phyloP scores from a whole-genome alignment of 2,797 vertebrate species.

The Bovichtus variegatus region DNA sequence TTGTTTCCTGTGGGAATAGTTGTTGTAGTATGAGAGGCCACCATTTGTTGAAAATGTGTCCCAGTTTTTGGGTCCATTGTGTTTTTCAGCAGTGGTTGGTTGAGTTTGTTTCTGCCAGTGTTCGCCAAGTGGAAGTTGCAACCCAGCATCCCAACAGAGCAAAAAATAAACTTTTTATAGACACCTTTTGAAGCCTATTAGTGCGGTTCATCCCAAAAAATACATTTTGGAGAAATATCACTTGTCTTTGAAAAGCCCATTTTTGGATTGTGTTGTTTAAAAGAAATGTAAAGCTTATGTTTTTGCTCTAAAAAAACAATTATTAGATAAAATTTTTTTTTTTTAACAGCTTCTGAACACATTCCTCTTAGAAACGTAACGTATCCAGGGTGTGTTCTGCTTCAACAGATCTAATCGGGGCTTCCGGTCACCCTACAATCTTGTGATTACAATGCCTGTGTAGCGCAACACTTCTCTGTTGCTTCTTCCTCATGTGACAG shows the following conservation, averaged over 20 bases:
- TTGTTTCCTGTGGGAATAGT: neutral
- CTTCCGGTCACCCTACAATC: constrained; percentile 27
- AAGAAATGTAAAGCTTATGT: neutral
- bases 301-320: neutral
- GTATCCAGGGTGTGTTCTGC: neutral
- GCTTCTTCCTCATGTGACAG: constrained; percentile 1
- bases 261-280: neutral
- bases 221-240: too few relatives aligned
- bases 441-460: constrained; percentile 21
- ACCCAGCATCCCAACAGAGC: neutral
- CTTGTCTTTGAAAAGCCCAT: neutral
- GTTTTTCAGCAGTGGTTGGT: neutral
- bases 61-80: constrained; percentile 20
- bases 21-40: constrained; percentile 14
- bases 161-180: neutral
- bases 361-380: neutral
- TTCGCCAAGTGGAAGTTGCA: neutral
- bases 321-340: too few relatives aligned
- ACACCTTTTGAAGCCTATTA: too few relatives aligned
- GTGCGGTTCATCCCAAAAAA: too few relatives aligned
- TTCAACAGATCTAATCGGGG: neutral
- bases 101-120: neutral
- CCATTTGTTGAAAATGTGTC: constrained; percentile 9
- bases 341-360: neutral
- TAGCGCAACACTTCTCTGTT: neutral